Conservation (phyloP, 2,888 invertebrate genomes). For the Cancer borealis region DNA sequence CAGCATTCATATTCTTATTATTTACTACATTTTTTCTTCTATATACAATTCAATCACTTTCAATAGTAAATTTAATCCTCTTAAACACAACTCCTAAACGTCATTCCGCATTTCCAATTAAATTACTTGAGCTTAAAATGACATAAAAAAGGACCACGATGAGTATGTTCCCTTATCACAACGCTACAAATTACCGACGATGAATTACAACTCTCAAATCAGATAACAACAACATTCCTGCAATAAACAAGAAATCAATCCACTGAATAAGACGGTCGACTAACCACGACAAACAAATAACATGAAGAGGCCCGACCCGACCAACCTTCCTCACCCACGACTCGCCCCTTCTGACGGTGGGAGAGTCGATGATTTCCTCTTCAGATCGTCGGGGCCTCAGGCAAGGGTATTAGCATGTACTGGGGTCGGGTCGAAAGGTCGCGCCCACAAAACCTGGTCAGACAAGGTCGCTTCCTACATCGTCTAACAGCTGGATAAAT, state of each 20-base stretch:
- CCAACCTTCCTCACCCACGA: constrained; percentile 6
- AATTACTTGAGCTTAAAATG: neutral
- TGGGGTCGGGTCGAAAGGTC: constrained; percentile 36
- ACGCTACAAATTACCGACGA: neutral
- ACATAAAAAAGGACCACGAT: neutral
- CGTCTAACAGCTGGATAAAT: constrained; percentile 42
- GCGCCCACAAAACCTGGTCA: constrained; percentile 57
- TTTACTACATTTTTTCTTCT: neutral
- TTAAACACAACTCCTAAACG: neutral
- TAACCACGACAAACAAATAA: neutral
- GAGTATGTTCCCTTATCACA: neutral
- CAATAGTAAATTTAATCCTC: neutral
- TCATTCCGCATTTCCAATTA: neutral
- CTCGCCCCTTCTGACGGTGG: constrained; percentile 27
- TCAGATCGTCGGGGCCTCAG: neutral
- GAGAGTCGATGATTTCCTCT: constrained; percentile 35
- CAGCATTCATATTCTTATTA: neutral
- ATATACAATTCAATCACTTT: neutral
- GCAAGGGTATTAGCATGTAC: constrained; percentile 54
- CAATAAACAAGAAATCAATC: neutral
- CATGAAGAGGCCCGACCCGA: neutral
- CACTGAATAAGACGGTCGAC: neutral
- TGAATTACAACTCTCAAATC: neutral
- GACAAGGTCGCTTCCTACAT: constrained; percentile 53
- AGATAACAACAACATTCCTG: neutral